These are phyloP conservation scores for Malachius bipustulatus DNA, from an alignment of 2,888 invertebrate species.

Conservation along the genomic window DNA sequence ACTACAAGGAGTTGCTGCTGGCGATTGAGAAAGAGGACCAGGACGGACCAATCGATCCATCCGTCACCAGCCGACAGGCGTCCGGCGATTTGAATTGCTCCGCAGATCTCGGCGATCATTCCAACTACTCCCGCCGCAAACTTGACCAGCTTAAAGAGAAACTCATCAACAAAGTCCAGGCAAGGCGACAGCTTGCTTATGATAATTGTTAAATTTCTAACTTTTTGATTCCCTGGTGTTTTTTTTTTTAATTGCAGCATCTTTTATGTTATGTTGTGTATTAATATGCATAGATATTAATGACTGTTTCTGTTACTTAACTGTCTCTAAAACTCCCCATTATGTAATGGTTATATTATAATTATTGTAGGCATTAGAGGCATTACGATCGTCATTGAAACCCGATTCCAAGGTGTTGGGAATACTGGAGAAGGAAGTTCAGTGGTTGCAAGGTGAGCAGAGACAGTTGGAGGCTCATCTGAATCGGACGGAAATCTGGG, in stretches of 20 bases:
- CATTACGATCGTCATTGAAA: slow-evolving; percentile 67
- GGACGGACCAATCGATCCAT: slow-evolving; percentile 33
- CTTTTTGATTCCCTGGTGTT: too few relatives aligned
- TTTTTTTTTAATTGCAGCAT: slow-evolving; percentile 8
- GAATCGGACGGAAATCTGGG: slow-evolving; percentile 79
- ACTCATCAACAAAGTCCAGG: slow-evolving; percentile 70
- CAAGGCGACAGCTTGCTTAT: too few relatives aligned
- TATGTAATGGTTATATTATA: too few relatives aligned
- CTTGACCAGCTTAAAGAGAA: slow-evolving; percentile 74
- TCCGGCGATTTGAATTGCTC: slow-evolving; percentile 44
- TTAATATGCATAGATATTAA: too few relatives aligned
- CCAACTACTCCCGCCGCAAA: slow-evolving; percentile 69
- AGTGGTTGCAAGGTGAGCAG: slow-evolving; percentile 68
- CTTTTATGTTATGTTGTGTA: too few relatives aligned
- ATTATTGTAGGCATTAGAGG: slow-evolving; percentile 61
- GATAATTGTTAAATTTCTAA: too few relatives aligned
- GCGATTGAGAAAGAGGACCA: slow-evolving; percentile 50
- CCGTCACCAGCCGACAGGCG: slow-evolving; percentile 42
- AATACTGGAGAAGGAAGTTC: slow-evolving; percentile 73
- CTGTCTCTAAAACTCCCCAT: too few relatives aligned
- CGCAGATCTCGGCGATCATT: slow-evolving; percentile 66
- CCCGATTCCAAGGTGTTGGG: slow-evolving; percentile 70
- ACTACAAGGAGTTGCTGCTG: slow-evolving; percentile 61
- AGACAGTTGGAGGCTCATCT: slow-evolving; percentile 74
- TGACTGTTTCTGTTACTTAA: too few relatives aligned